A percentile compares a stretch with the other conserved stretches of the same genome.
These are phyloP conservation scores for Megalopta genalis DNA, from an alignment of 1,140 invertebrate genomes.

Conservation along the genomic window DNA sequence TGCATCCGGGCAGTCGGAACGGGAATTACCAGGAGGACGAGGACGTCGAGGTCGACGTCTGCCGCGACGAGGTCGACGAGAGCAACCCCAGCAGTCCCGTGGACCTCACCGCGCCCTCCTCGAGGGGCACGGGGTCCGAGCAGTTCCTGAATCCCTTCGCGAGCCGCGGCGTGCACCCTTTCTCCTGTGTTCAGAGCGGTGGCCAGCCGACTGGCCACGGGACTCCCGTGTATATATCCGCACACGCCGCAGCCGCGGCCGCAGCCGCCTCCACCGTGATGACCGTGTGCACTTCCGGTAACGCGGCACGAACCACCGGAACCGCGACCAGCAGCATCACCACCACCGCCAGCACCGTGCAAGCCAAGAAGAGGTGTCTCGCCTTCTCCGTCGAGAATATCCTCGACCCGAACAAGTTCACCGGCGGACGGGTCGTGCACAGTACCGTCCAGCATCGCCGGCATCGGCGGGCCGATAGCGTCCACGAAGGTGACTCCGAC, in stretches of 20 bases:
- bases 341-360: constrained; percentile 68
- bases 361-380: constrained; percentile 79
- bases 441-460: constrained; percentile 69
- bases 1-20: constrained; percentile 57
- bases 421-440: constrained; percentile 81
- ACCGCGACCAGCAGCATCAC: constrained; percentile 66
- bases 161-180: constrained; percentile 66
- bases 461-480: constrained; percentile 76
- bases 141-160: constrained; percentile 71
- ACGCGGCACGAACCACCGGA: constrained; percentile 55
- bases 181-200: constrained; percentile 69
- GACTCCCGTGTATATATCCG: constrained; percentile 58
- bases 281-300: constrained; percentile 65
- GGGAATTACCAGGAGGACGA: constrained; percentile 70
- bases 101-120: constrained; percentile 74
- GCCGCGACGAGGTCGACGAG: constrained; percentile 67
- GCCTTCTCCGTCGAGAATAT: constrained; percentile 96
- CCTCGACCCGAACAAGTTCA: constrained; percentile 94
- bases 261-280: constrained; percentile 69
- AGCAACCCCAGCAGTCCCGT: constrained; percentile 78
- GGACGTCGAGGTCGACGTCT: constrained; percentile 76
- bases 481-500: constrained; percentile 79
- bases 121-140: constrained; percentile 64
- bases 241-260: constrained; percentile 63
- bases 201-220: constrained; percentile 50